Evolutionary conservation across 1,140 invertebrate species (phyloP), one percentile per base, ranked within the genome.

Genomic region (Cyclargus thomasi): DNA sequence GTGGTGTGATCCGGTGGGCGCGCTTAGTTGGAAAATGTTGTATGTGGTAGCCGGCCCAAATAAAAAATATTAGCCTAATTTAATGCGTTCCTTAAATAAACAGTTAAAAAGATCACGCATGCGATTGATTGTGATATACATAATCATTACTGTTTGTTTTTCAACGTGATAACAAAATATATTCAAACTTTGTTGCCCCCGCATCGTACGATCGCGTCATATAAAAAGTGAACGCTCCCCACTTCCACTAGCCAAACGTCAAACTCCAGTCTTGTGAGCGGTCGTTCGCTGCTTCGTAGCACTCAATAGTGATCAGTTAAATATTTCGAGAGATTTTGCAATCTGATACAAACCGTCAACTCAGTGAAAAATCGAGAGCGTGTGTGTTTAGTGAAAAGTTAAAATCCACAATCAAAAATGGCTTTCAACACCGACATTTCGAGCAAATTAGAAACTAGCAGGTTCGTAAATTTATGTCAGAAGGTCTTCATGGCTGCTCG

Each of bases 371-470:
- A 78, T 70, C 73, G 79, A 72, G 70, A 70, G 71, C 77, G 81
- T 86, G 84, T 88, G 85, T 86, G 88, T 86, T 88, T 80, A 88
- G 88, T 90, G 88, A 83, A 85, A 88, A 85, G 83, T 67, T 63
- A 71, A 79, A 88, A 85, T 86, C 86, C 84, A 86, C 78, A 78
- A 85, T 68, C 79, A 81, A 87, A 88, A 74, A 90, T 90, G 88
- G 82, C 86, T 83, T 89, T 88, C 81, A 86, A 89, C 79, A 90
- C 86, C 69, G 85, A 89, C 69, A 83, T 90, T 75, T 90, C 86
- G 29, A 82, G 80, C 39, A 90, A 85, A 82, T 79, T 90, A 80
- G 86, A 90, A 74, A 90, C 84, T 76, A 89, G 86, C 88, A 89
- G 86, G 88, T 90, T 88, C 70, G 80, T 63, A 75, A 71, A 69